Evolutionary conservation across 23 tunicate species (phyloP).

Genomic region (Halocynthia roretzi): DNA sequence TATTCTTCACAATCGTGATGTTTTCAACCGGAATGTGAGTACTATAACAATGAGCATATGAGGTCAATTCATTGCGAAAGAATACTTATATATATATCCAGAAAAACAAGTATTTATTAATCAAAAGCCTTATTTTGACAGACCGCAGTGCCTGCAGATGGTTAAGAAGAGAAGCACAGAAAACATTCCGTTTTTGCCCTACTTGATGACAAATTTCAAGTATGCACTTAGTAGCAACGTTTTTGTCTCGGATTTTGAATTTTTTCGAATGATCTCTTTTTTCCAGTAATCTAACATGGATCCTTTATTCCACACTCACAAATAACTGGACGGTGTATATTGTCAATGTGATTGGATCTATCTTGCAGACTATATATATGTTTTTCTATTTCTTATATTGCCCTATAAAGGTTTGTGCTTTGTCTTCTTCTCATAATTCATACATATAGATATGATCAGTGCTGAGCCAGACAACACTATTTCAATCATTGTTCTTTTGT

Average conservation of each 20-base stretch:
- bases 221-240: conserved; percentile 7
- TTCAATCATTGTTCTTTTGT: neutral
- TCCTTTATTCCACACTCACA: conserved; percentile 43
- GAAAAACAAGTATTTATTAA: no score
- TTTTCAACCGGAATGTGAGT: conserved; percentile 59
- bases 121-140: neutral
- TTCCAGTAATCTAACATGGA: conserved; percentile 53
- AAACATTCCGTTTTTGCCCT: conserved; percentile 48
- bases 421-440: neutral
- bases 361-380: conserved; percentile 46
- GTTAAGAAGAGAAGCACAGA: conserved; percentile 24
- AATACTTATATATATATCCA: no score
- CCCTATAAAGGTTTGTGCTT: conserved; percentile 20
- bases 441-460: neutral
- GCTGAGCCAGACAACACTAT: no score
- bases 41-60: neutral
- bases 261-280: neutral
- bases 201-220: conserved; percentile 59
- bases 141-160: conserved; percentile 66
- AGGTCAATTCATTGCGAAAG: no score
- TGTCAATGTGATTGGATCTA: conserved; percentile 48
- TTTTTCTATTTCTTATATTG: conserved; percentile 22
- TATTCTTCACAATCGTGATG: conserved; percentile 41
- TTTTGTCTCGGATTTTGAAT: neutral
- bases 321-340: conserved; percentile 44